These are phyloP conservation scores for Aplysia californica DNA, from an alignment of 1,140 invertebrate species.

Conservation along the genomic window DNA sequence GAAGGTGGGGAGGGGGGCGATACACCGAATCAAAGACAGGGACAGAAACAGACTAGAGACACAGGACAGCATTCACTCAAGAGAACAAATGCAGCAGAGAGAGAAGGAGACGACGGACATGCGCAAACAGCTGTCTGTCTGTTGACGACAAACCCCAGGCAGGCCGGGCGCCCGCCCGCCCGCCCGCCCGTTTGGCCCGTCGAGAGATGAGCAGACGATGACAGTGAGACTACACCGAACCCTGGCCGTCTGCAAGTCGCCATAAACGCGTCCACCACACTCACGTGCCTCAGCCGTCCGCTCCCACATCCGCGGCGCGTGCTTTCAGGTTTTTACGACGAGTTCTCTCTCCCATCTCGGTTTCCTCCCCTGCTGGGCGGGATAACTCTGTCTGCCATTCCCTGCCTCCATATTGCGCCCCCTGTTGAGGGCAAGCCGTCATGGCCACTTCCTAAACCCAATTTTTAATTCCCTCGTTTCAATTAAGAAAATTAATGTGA, in stretches of 20 bases:
- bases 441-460: slow-evolving; percentile 19
- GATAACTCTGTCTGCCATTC: slow-evolving; percentile 28
- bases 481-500: slow-evolving; percentile 43
- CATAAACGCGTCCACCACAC: background rate
- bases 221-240: no score
- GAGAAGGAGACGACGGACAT: no score
- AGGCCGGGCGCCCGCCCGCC: no score
- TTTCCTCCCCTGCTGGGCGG: slow-evolving; percentile 18
- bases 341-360: background rate
- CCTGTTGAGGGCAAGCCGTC: slow-evolving; percentile 21
- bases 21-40: no score
- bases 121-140: no score
- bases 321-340: background rate
- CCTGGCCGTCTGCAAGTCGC: slow-evolving; percentile 12
- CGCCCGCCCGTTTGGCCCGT: no score
- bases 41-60: no score
- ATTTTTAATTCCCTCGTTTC: slow-evolving; percentile 39
- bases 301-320: slow-evolving; percentile 10
- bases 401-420: slow-evolving; percentile 11
- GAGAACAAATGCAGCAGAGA: no score
- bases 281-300: slow-evolving; percentile 11
- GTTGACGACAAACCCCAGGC: no score
- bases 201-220: no score
- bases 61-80: no score
- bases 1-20: no score